phyloP scores from a whole-genome alignment of 2,113 vertebrate genomes.

The Grammomys dolichurus region DNA sequence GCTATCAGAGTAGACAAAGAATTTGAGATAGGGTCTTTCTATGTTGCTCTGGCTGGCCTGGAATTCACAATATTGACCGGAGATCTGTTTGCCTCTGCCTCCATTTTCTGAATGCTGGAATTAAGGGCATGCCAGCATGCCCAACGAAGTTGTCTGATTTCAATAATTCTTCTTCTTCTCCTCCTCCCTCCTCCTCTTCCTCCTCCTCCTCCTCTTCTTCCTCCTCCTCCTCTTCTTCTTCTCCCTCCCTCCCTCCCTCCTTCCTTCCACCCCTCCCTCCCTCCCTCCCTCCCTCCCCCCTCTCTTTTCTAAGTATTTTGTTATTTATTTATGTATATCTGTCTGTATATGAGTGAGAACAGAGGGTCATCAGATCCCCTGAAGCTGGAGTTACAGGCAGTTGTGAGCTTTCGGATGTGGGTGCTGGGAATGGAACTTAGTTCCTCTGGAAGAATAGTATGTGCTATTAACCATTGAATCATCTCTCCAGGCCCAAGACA shows the following conservation, averaged over 20 bases:
- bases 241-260: too few relatives aligned
- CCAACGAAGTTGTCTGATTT: not conserved
- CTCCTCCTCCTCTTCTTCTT: too few relatives aligned
- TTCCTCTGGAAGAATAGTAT: not conserved
- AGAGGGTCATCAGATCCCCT: not conserved
- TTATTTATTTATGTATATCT: too few relatives aligned
- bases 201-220: too few relatives aligned
- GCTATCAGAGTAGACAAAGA: not conserved
- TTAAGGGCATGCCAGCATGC: not conserved
- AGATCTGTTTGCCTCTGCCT: not conserved
- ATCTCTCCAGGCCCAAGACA: not conserved
- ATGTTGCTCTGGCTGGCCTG: not conserved
- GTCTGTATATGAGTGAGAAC: too few relatives aligned
- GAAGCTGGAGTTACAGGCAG: not conserved
- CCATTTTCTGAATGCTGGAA: not conserved
- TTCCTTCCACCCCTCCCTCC: fast-evolving
- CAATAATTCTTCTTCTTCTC: too few relatives aligned
- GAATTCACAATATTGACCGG: not conserved
- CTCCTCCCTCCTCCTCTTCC: too few relatives aligned
- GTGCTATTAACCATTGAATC: too few relatives aligned
- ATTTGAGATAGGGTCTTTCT: not conserved
- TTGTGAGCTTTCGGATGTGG: not conserved
- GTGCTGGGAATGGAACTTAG: not conserved
- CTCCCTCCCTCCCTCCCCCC: too few relatives aligned
- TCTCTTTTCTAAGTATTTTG: too few relatives aligned